Base-by-base conservation (phyloP, 2,888 invertebrate genomes). In the Ernsta delagoae region DNA sequence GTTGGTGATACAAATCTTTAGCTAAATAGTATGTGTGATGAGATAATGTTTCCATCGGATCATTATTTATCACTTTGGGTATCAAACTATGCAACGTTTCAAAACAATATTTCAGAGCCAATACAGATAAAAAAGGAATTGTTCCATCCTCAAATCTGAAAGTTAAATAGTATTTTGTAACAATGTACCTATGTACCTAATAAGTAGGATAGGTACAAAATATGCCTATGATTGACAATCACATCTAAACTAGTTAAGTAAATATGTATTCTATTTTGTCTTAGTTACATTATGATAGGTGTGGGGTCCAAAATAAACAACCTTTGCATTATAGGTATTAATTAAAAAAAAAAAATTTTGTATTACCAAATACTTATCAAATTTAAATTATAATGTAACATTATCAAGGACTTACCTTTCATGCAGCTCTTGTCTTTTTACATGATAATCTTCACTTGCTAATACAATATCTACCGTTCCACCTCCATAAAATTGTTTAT, bases 391-490 rank as follows among this genome's bases (percentile, higher is more conserved):
- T 43, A 11, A 43, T 43, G 39, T 39, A 39, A 39, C 6, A 39
- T 39, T 39, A 39, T 39, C 0, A 39, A 7, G 7, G 48, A 74
- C 73, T 83, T 89, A 97, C 97, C 96, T 96, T 85, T 98, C 96
- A 81, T 95, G 94, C 56, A 98, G 89, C 54, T 86, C 84, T 68
- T 94, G 85, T 70, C 97, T 95, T 80, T 96, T 96, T 12, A 96
- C 94, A 87, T 97, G 96, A 78, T 95, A 95, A 82, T 95, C 94
- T 83, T 95, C 94, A 53, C 94, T 94, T 70, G 97, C 96, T 76
- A 98, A 92, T 9, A 97, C 96, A 81, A 98, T 96, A 79, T 97
- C 95, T 8, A 99, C 97, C 2, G 98, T 98, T 7, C 99, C 99
- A 50, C 99, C 99, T 24, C 99, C 99, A 92, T 97, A 99, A 86